Conservation (phyloP, 1,140 invertebrate species). For the Thaumetopoea pityocampa region DNA sequence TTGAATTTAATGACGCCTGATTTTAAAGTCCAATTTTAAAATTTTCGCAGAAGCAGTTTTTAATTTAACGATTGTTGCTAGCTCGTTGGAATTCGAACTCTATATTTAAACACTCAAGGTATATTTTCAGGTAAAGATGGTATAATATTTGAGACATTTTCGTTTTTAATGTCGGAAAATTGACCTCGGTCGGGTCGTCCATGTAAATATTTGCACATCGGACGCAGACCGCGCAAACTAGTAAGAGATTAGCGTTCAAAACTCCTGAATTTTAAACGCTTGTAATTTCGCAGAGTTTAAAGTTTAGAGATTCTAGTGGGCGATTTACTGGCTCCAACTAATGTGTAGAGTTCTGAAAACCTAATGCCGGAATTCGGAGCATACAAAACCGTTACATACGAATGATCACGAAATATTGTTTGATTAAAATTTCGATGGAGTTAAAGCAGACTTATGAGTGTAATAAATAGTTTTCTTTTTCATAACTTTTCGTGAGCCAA, state of each 20-base stretch:
- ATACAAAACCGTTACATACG: too few relatives aligned
- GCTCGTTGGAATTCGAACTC: constrained; percentile 19
- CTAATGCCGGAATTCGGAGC: too few relatives aligned
- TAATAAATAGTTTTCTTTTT: too few relatives aligned
- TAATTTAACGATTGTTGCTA: constrained; percentile 25
- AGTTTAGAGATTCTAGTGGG: too few relatives aligned
- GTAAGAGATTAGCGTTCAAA: constrained; percentile 50
- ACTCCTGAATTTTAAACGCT: constrained; percentile 46
- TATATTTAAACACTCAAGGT: constrained; percentile 8
- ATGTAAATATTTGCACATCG: constrained; percentile 61
- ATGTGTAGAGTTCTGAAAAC: too few relatives aligned
- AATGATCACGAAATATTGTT: too few relatives aligned
- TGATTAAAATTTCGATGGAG: too few relatives aligned
- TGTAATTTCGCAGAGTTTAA: constrained; percentile 12
- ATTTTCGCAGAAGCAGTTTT: constrained; percentile 19
- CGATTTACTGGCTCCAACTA: constrained; percentile 7
- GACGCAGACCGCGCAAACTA: constrained; percentile 42
- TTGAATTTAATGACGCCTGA: constrained; percentile 35
- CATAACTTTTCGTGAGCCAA: too few relatives aligned
- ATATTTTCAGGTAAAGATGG: constrained; percentile 15
- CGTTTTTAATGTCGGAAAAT: constrained; percentile 33
- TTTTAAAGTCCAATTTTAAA: constrained; percentile 43
- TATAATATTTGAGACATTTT: constrained; percentile 24
- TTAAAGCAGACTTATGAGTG: too few relatives aligned
- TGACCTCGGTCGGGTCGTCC: constrained; percentile 59